Percentiles rank a stretch among this genome's conserved stretches.
These are phyloP conservation scores for Ornithoptera priamus DNA, from an alignment of 2,888 invertebrate species.

Conservation along the genomic window DNA sequence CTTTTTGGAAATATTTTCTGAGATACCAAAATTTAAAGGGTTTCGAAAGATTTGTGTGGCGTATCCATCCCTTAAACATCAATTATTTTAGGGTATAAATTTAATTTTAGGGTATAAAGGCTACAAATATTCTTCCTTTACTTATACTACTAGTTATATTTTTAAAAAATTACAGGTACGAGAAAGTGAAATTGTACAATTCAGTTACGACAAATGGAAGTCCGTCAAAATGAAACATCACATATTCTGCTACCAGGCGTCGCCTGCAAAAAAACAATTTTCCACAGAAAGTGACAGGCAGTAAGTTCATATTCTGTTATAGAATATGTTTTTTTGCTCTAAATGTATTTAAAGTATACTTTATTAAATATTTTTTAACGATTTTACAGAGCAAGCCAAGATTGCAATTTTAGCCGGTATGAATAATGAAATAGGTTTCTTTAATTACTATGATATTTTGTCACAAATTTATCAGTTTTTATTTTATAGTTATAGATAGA, in stretches of 20 bases:
- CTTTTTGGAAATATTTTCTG: too few species aligned
- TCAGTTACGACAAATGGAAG: slow-evolving; percentile 91
- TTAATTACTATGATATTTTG: not conserved
- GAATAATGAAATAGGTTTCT: slow-evolving; percentile 41
- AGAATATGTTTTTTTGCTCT: not conserved
- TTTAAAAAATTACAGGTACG: slow-evolving; percentile 77
- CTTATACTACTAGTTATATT: too few species aligned
- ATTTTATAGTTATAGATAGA: slow-evolving; percentile 5
- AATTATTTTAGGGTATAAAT: too few species aligned
- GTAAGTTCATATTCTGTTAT: slow-evolving; percentile 51
- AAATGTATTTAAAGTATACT: not conserved
- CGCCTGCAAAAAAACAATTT: slow-evolving; percentile 90
- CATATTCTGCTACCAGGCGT: slow-evolving; percentile 93
- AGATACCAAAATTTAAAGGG: too few species aligned
- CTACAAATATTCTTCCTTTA: too few species aligned
- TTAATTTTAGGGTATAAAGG: too few species aligned
- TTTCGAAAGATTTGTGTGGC: too few species aligned
- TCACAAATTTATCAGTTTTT: not conserved
- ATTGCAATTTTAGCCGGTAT: slow-evolving; percentile 74
- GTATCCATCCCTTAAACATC: too few species aligned
- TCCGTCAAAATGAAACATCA: slow-evolving; percentile 92
- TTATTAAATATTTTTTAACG: slow-evolving; percentile 30
- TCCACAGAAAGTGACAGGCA: slow-evolving; percentile 86
- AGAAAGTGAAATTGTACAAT: slow-evolving; percentile 90
- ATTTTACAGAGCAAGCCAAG: slow-evolving; percentile 77